A percentile compares a stretch with the other conserved stretches of the same genome.
phyloP scores from a whole-genome alignment of 2,888 invertebrate species.

The Oxytorus armatus region DNA sequence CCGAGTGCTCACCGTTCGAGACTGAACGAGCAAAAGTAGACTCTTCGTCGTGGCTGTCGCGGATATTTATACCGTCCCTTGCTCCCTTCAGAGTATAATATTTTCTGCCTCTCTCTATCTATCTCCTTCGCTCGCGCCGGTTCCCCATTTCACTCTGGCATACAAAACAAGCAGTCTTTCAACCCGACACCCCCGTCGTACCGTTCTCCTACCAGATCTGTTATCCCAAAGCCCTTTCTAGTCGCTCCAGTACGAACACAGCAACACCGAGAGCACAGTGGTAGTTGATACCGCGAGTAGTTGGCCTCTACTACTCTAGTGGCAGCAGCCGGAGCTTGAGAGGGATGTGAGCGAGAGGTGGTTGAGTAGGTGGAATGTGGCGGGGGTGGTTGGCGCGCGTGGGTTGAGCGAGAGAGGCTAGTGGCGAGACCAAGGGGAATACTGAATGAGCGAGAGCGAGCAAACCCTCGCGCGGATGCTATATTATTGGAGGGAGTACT shows the following conservation, averaged over 20 bases:
- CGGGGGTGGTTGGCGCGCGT: slow-evolving; percentile 59
- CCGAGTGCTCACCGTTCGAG: slow-evolving; percentile 37
- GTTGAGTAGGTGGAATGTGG: slow-evolving; percentile 62
- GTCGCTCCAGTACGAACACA: slow-evolving; percentile 18
- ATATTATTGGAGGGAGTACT: slow-evolving; percentile 37
- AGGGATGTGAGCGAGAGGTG: slow-evolving; percentile 64
- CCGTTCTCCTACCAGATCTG: neutral
- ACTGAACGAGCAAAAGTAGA: slow-evolving; percentile 54
- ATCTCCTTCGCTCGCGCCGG: neutral
- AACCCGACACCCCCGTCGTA: neutral
- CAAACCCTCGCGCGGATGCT: slow-evolving; percentile 28
- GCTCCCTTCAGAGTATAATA: slow-evolving; percentile 19
- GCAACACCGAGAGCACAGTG: slow-evolving; percentile 32
- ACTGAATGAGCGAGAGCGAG: slow-evolving; percentile 54
- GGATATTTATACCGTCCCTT: slow-evolving; percentile 42
- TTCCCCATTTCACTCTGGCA: slow-evolving; percentile 1
- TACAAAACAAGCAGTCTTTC: slow-evolving; percentile 21
- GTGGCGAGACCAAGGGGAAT: slow-evolving; percentile 51
- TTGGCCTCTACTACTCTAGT: slow-evolving; percentile 56
- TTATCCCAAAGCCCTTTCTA: slow-evolving; percentile 18
- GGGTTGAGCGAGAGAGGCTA: slow-evolving; percentile 59
- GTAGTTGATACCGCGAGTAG: slow-evolving; percentile 63
- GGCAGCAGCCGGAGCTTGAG: slow-evolving; percentile 61
- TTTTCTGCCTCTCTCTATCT: neutral
- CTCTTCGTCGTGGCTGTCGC: slow-evolving; percentile 49